Evolutionary conservation across 2,888 invertebrate genomes (phyloP), one percentile per base, ranked within the genome.

Genomic region (Chloroclysta siterata): DNA sequence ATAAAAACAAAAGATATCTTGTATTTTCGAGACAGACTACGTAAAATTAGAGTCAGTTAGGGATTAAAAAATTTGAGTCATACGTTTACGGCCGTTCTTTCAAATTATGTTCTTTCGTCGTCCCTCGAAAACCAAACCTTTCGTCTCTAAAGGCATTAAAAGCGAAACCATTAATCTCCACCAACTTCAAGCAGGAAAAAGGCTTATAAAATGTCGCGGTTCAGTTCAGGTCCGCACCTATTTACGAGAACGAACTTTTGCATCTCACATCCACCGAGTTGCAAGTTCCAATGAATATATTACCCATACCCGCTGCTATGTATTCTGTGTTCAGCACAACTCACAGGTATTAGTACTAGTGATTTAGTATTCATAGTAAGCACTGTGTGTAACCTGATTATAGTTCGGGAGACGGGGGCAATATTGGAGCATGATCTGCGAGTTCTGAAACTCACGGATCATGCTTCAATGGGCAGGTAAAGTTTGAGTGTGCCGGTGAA

Each of bases 211-310:
- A 47, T 7, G 17, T 39, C 17, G 36, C 10, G 22, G 22, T 22
- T 22, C 3, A 17, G 36, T 41, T 28, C 41, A n/a, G 33, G 5
- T 7, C 11, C 36, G 51, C 36, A 51, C 36, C 17, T 53, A 53
- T 53, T 53, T 53, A 53, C 53, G n/a, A n/a, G 41, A 41, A 22
- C 52, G 10, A 80, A 82, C 69, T 82, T 80, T 80, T 76, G 75
- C 79, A 78, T 75, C 76, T 82, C 22, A 82, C 83, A 83, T 82
- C 58, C 48, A 50, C 53, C 60, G 59, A 83, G 78, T 78, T 80
- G 83, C 83, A 74, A 78, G 81, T 80, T 81, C 82, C 86, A 88
- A 88, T 89, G 88, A 88, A 89, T 89, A 89, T 82, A 87, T 89
- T 88, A 87, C 56, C 63, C 65, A 73, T 78, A 81, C 80, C 81